Percentiles rank a stretch among this genome's conserved stretches.
These are phyloP conservation scores for Hypomecis atomaria DNA, from an alignment of 2,888 invertebrate genomes.

Conservation along the genomic window DNA sequence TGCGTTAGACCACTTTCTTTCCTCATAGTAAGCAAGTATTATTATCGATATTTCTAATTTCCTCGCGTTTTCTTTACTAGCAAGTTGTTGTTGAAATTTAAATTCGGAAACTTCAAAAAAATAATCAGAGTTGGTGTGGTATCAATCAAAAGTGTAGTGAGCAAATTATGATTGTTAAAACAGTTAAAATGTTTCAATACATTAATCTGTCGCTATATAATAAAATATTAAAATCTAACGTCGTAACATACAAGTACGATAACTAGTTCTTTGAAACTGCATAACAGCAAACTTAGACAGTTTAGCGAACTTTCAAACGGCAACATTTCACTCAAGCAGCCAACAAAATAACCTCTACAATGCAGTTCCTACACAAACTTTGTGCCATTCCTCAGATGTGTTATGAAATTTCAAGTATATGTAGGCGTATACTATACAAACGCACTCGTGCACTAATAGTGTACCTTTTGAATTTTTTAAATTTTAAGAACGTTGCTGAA, in stretches of 20 bases:
- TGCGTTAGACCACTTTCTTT: no score
- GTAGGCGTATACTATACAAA: slow-evolving; percentile 7
- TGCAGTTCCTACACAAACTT: slow-evolving; percentile 59
- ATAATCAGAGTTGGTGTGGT: no score
- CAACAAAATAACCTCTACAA: slow-evolving; percentile 59
- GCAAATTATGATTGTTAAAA: no score
- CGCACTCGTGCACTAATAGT: slow-evolving; percentile 2
- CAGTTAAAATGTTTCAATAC: neutral
- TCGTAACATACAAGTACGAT: slow-evolving; percentile 14
- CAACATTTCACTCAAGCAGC: slow-evolving; percentile 55
- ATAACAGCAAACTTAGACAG: slow-evolving; percentile 55
- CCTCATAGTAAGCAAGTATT: no score
- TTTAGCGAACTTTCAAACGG: slow-evolving; percentile 50
- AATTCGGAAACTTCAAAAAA: no score
- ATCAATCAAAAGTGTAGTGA: no score
- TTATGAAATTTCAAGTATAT: slow-evolving; percentile 16
- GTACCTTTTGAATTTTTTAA: slow-evolving; percentile 26
- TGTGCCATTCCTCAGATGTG: slow-evolving; percentile 32
- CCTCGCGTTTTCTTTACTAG: no score
- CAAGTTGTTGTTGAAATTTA: no score
- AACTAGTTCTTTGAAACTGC: slow-evolving; percentile 39
- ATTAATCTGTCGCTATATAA: neutral
- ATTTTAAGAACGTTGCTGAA: neutral
- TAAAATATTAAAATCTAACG: neutral
- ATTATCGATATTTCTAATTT: no score